These are phyloP conservation scores for Deroptyus accipitrinus DNA, from an alignment of 2,113 vertebrate species.

Conservation along the genomic window DNA sequence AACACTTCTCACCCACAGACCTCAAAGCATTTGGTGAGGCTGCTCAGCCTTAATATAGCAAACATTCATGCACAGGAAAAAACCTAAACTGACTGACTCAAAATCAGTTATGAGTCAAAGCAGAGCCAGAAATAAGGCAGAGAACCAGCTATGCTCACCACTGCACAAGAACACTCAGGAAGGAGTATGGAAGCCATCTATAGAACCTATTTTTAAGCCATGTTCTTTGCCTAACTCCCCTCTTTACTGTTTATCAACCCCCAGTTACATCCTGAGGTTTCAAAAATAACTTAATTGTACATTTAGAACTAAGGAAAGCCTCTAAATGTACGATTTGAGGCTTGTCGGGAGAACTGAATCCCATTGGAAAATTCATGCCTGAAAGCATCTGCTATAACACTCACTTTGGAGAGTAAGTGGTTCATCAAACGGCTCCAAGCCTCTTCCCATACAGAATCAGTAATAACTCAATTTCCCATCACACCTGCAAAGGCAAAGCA, in stretches of 20 bases:
- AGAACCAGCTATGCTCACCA: neutral
- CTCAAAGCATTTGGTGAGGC: neutral
- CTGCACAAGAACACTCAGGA: neutral
- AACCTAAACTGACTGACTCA: neutral
- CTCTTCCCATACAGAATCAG: neutral
- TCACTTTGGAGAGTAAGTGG: neutral
- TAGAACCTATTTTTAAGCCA: neutral
- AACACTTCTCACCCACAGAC: neutral
- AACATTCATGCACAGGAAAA: neutral
- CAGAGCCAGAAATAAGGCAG: neutral
- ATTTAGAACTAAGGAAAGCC: neutral
- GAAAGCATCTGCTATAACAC: neutral
- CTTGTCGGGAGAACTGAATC: neutral
- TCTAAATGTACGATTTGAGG: neutral
- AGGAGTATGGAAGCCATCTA: neutral
- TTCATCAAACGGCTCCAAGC: neutral
- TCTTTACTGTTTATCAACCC: neutral
- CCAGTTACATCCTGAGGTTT: neutral
- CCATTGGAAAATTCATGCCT: neutral
- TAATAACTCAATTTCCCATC: neutral
- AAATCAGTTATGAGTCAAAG: neutral
- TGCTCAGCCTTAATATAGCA: neutral
- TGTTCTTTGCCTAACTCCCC: rapidly evolving
- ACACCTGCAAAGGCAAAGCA: neutral
- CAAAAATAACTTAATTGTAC: neutral